Percentiles rank a stretch among this genome's conserved stretches.
These are phyloP conservation scores for Plotosus lineatus DNA, from an alignment of 2,113 vertebrate genomes.

Conservation along the genomic window DNA sequence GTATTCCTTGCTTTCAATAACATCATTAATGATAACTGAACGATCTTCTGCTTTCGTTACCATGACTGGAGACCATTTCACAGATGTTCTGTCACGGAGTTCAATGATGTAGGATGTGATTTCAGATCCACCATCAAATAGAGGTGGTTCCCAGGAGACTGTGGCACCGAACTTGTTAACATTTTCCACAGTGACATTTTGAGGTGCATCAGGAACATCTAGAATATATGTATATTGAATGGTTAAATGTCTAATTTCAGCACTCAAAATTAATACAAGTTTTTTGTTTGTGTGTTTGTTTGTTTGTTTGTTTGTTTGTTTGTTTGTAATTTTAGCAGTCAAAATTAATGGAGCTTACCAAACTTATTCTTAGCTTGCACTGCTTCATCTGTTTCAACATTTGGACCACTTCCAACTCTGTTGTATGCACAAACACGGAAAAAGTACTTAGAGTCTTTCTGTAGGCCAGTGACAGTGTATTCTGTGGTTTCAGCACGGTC, in stretches of 20 bases:
- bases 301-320: too few relatives aligned
- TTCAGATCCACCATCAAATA: conserved; percentile 88
- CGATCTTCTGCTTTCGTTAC: conserved; percentile 83
- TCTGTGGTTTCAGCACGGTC: conserved; percentile 88
- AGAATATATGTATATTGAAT: conserved; percentile 44
- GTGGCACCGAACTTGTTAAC: conserved; percentile 91
- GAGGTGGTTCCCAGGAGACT: conserved; percentile 89
- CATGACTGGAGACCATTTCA: conserved; percentile 88
- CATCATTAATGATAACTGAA: conserved; percentile 85
- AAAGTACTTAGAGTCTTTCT: conserved; percentile 89
- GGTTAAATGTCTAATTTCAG: not conserved
- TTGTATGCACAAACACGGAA: conserved; percentile 96
- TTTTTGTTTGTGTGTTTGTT: too few relatives aligned
- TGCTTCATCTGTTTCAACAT: conserved; percentile 86
- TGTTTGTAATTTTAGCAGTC: not conserved
- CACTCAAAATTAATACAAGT: not conserved
- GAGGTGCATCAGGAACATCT: conserved; percentile 94
- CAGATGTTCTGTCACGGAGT: conserved; percentile 88
- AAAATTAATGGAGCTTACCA: conserved; percentile 73
- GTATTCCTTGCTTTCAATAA: conserved; percentile 98
- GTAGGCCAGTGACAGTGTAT: conserved; percentile 89
- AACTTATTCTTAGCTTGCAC: conserved; percentile 97
- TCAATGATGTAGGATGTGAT: conserved; percentile 92
- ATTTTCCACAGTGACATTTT: conserved; percentile 85
- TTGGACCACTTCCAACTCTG: conserved; percentile 90